These are phyloP conservation scores for Varecia variegata DNA, from an alignment of 2,797 vertebrate species.

Conservation along the genomic window DNA sequence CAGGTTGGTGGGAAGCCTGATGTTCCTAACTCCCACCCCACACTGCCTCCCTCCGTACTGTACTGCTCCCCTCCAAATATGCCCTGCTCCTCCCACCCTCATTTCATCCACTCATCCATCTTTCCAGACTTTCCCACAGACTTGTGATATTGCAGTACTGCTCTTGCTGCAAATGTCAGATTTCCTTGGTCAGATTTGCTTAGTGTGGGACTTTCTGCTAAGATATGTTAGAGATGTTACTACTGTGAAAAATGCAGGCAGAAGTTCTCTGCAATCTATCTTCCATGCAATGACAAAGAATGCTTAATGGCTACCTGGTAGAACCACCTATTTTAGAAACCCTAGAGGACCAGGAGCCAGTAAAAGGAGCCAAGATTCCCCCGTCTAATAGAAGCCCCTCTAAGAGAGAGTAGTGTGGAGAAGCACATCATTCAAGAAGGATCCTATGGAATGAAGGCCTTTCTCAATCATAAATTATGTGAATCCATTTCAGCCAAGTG, in stretches of 20 bases:
- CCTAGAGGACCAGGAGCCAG: neutral
- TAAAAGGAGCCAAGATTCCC: neutral
- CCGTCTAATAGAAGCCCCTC: neutral
- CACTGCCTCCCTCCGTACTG: neutral
- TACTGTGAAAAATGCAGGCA: neutral
- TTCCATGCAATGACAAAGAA: neutral
- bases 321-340: neutral
- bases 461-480: neutral
- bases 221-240: neutral
- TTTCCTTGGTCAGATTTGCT: conserved; percentile 15
- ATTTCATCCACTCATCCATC: neutral
- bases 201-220: neutral
- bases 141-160: neutral
- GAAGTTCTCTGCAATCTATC: neutral
- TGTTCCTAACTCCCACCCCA: neutral
- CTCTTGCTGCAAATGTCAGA: neutral
- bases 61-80: neutral
- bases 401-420: neutral
- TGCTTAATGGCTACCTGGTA: neutral
- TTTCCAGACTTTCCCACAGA: neutral
- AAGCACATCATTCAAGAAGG: neutral
- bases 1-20: neutral
- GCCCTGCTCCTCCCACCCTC: accelerated
- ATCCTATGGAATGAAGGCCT: neutral
- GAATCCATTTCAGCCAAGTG: conserved; percentile 20